Percentiles rank a stretch among this genome's conserved stretches.
These are phyloP conservation scores for Olivierus martensii DNA, from an alignment of 1,140 invertebrate genomes.

Conservation along the genomic window DNA sequence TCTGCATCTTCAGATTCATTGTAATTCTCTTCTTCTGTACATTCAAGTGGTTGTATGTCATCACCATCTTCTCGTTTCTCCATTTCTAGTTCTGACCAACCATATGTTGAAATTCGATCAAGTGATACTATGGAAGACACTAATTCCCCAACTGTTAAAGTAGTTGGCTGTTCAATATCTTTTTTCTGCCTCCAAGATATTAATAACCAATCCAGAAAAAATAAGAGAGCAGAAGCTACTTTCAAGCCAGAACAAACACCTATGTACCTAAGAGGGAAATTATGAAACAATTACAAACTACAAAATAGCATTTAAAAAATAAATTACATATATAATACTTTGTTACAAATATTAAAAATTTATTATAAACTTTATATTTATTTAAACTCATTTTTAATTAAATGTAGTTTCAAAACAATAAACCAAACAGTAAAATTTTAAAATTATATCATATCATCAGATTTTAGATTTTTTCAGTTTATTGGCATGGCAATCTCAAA, in stretches of 20 bases:
- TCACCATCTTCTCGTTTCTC: slow-evolving; percentile 13
- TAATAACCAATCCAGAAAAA: slow-evolving; percentile 78
- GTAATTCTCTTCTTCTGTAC: background rate
- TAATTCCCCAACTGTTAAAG: slow-evolving; percentile 56
- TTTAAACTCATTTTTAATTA: too few species aligned
- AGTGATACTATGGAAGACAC: slow-evolving; percentile 75
- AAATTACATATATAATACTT: too few species aligned
- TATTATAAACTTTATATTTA: too few species aligned
- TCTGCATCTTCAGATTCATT: background rate
- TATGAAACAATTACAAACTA: too few species aligned
- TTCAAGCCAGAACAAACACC: slow-evolving; percentile 83
- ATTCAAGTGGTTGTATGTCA: slow-evolving; percentile 10
- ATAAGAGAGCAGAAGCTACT: slow-evolving; percentile 67
- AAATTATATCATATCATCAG: too few species aligned
- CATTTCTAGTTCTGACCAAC: slow-evolving; percentile 8
- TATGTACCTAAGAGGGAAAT: slow-evolving; percentile 50
- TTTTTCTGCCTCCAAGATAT: slow-evolving; percentile 58
- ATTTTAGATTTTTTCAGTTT: too few species aligned
- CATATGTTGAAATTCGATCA: slow-evolving; percentile 33
- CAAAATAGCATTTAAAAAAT: too few species aligned
- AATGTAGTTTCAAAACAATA: too few species aligned
- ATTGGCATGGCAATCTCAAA: too few species aligned
- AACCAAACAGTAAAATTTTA: too few species aligned
- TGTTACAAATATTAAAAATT: too few species aligned
- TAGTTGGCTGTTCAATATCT: slow-evolving; percentile 42